phyloP scores from a whole-genome alignment of 2,888 invertebrate genomes.

The Volucella zonaria region DNA sequence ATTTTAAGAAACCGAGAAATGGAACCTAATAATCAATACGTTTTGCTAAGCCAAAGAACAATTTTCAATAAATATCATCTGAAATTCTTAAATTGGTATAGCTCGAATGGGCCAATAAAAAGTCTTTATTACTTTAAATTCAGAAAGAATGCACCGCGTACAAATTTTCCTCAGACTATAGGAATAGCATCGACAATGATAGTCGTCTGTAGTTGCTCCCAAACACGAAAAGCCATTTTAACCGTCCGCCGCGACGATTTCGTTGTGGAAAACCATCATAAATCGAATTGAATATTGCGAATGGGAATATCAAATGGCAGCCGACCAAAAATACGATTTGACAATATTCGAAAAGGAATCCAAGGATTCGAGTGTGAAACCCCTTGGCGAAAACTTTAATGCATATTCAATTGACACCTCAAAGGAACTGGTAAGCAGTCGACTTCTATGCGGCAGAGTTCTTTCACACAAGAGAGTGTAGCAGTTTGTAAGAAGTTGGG shows the following conservation, averaged over 20 bases:
- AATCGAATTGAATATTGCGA: slow-evolving; percentile 62
- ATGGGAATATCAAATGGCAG: slow-evolving; percentile 59
- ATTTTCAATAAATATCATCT: slow-evolving; percentile 46
- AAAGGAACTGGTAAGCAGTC: slow-evolving; percentile 46
- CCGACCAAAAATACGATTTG: slow-evolving; percentile 60
- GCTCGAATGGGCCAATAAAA: slow-evolving; percentile 36
- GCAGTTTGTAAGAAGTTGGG: slow-evolving; percentile 15
- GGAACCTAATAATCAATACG: not conserved
- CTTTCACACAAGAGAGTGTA: slow-evolving; percentile 18
- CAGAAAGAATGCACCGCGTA: slow-evolving; percentile 49
- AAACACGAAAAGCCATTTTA: slow-evolving; percentile 38
- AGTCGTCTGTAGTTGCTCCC: slow-evolving; percentile 35
- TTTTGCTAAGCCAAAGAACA: slow-evolving; percentile 13
- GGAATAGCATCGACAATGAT: slow-evolving; percentile 10
- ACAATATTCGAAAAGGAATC: slow-evolving; percentile 41
- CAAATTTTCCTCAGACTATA: slow-evolving; percentile 21
- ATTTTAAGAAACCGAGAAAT: too few species aligned
- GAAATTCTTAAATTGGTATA: slow-evolving; percentile 50
- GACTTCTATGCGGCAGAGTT: slow-evolving; percentile 16
- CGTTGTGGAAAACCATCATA: slow-evolving; percentile 50
- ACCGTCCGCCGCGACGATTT: slow-evolving; percentile 8
- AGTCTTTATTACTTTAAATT: slow-evolving; percentile 47
- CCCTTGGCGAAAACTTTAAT: slow-evolving; percentile 51
- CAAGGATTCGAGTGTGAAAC: slow-evolving; percentile 26
- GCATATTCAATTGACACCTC: slow-evolving; percentile 72